These are phyloP conservation scores for Hecatera dysodea DNA, from an alignment of 2,888 invertebrate genomes.

Conservation along the genomic window DNA sequence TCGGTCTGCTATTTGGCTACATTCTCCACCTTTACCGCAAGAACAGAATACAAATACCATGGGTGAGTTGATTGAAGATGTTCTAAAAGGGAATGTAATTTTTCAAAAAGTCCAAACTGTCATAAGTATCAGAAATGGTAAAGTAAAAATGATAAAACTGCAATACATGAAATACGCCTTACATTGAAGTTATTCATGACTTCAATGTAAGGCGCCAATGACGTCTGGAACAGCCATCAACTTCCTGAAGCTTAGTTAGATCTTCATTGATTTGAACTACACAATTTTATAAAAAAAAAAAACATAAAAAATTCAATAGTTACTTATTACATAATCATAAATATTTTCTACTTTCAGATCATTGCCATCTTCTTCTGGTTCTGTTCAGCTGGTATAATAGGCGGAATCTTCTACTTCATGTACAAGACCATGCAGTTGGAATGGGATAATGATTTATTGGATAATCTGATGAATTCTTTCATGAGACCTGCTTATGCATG, in stretches of 20 bases:
- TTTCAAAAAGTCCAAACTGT: not conserved
- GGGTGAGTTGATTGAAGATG: slow-evolving; percentile 64
- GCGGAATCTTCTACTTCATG: slow-evolving; percentile 47
- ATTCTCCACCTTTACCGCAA: slow-evolving; percentile 69
- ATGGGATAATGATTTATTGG: slow-evolving; percentile 58
- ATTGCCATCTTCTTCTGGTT: slow-evolving; percentile 47
- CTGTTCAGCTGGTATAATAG: slow-evolving; percentile 34
- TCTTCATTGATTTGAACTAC: not conserved
- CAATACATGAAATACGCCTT: too few relatives aligned
- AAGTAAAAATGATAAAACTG: not conserved
- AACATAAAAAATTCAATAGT: too few relatives aligned
- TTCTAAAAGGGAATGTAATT: not conserved
- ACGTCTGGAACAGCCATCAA: not conserved
- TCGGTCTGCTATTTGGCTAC: slow-evolving; percentile 78
- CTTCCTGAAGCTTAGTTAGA: not conserved
- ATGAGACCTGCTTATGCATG: slow-evolving; percentile 75
- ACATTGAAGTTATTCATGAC: too few relatives aligned
- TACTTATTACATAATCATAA: not conserved
- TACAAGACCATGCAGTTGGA: slow-evolving; percentile 46
- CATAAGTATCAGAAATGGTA: not conserved
- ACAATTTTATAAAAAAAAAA: not conserved
- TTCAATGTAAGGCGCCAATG: too few relatives aligned
- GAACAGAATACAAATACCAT: slow-evolving; percentile 65
- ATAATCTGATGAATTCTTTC: slow-evolving; percentile 69
- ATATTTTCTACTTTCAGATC: slow-evolving; percentile 28